Evolutionary conservation across 1,140 invertebrate species (phyloP), one percentile per base, ranked within the genome.

Genomic region (Hestina assimilis): DNA sequence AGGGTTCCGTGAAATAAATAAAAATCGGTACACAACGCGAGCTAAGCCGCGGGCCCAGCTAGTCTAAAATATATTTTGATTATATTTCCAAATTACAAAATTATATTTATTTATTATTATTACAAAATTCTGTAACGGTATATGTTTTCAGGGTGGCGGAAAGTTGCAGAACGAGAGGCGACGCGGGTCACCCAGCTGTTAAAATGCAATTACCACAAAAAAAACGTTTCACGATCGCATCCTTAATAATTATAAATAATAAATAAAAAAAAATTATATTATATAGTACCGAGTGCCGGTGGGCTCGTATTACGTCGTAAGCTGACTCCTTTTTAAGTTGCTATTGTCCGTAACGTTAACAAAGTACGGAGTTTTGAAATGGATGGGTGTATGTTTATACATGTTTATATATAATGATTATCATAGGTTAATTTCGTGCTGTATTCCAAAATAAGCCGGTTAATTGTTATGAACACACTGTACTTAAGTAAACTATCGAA

Each of bases 331-430:
- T 51, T n/a, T 80, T 84, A 78, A 77, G 79, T 87, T 84, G 81
- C 83, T 75, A 80, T 63, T 69, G 76, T 82, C 82, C 72, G 66
- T 66, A 68, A 71, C 69, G 63, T 73, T 72, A 71, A 73, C 60
- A 64, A 61, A 75, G 58, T 42, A 60, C 63, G 70, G 69, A 73
- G n/a, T n/a, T n/a, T n/a, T n/a, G 72, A 73, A 72, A 78, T 83
- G 79, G 68, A 82, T 80, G 79, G 79, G 72, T 82, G 83, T 83
- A 83, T 81, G 83, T 84, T 84, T 84, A 85, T 84, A 85, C 78
- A 76, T 85, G 76, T 87, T 83, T 87, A 85, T 87, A 87, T 86
- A 87, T 84, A 84, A 84, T 85, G 82, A 84, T 72, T 83, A 86
- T 87, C 58, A 69, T 88, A 88, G 80, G 80, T 85, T 88, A 85